A percentile compares a stretch with the other conserved stretches of the same genome.
phyloP scores from a whole-genome alignment of 64 coral and sea anemone genomes.

The Montipora sp. region DNA sequence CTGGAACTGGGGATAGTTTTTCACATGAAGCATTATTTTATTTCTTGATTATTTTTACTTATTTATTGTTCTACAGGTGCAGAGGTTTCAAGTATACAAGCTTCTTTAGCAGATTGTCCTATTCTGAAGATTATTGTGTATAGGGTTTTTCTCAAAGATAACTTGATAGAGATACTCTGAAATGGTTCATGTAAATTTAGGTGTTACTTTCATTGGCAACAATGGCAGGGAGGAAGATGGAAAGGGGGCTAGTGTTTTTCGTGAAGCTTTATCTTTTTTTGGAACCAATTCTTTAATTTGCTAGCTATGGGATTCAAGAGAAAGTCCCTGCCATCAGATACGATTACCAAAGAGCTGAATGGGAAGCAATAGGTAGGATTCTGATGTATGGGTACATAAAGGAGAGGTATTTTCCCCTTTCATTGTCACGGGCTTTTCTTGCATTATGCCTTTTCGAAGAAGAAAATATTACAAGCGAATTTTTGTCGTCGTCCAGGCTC shows the following conservation, averaged over 20 bases:
- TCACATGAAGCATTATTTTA: too few species aligned
- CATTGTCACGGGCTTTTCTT: constrained; percentile 62
- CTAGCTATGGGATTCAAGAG: constrained; percentile 61
- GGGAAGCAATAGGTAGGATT: constrained; percentile 69
- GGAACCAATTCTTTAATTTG: constrained; percentile 44
- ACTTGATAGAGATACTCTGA: not conserved
- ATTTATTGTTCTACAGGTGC: not conserved
- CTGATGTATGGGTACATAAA: constrained; percentile 55
- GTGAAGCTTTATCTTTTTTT: not conserved
- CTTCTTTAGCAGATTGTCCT: not conserved
- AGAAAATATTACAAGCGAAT: constrained; percentile 32
- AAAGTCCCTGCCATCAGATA: constrained; percentile 79
- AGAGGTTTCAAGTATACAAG: not conserved
- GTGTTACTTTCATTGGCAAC: not conserved
- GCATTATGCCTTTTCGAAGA: constrained; percentile 54
- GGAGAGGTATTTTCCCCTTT: constrained; percentile 71
- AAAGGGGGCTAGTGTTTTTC: constrained; percentile 21
- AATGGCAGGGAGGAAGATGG: not conserved
- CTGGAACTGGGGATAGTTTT: too few species aligned
- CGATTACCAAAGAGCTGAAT: constrained; percentile 72
- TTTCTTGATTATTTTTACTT: too few species aligned
- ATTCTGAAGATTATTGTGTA: not conserved
- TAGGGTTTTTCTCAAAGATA: not conserved
- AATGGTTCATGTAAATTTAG: constrained; percentile 17
- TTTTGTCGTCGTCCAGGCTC: constrained; percentile 26